Evolutionary conservation across 2,797 vertebrate species (phyloP), one percentile per base, ranked within the genome.

Genomic region (Distichodus sexfasciatus): DNA sequence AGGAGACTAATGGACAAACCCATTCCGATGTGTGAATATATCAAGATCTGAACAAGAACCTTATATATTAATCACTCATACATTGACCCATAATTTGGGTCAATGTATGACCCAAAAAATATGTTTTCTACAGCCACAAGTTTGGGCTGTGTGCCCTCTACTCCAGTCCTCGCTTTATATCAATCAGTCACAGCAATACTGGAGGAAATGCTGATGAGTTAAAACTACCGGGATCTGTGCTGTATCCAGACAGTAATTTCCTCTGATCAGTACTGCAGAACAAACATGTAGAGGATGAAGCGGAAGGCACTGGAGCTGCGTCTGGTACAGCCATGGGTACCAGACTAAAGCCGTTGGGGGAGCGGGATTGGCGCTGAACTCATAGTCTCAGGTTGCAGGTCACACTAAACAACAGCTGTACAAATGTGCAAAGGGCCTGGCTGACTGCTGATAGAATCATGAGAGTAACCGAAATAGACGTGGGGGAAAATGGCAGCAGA

Each of bases 401-500:
- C 66, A 62, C 29, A 63, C 57, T 74, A n/a, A 57, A 63, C 48
- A 74, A 28, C 62, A 58, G 71, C 41, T 41, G 65, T 38, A 71
- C 29, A 63, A 63, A 67, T 3, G 19, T 33, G 67, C 59, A 59
- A 78, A 63, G 54, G 35, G 44, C 33, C 36, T 54, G 44, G 41
- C 14, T 50, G n/a, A n/a, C 26, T 33, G 64, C 28, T 75, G 70
- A 73, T 17, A 59, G 58, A 76, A 53, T 71, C 63, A 75, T 38
- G 38, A 41, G 46, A 9, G 9, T 0, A 17, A 71, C 76, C 72
- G 64, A 82, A 82, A 84, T 82, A 84, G 76, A 75, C 26, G n/a
- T n/a, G n/a, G 21, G 58, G 28, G 40, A 54, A 38, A 69, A 61
- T 48, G 11, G 61, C 19, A 44, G 33, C 50, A 7, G 41, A n/a